Conservation (phyloP, 2,113 vertebrate species). For the Hemicordylus capensis region DNA sequence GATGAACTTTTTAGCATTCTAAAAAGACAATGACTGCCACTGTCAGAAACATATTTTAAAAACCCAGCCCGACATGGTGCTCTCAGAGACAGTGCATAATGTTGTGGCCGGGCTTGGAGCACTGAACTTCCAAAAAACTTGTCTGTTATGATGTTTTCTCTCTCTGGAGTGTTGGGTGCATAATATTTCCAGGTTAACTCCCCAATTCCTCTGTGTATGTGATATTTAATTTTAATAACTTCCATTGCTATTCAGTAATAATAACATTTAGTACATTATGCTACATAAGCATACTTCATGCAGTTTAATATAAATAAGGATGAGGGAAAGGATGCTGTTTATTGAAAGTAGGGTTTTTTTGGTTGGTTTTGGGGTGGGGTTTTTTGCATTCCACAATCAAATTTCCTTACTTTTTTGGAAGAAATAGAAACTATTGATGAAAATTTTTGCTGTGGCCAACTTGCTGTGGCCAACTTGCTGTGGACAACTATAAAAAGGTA, state of each 20-base stretch:
- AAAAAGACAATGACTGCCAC: conserved; percentile 18
- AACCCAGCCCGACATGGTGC: background rate
- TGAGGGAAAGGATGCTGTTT: conserved; percentile 72
- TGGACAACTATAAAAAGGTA: conserved; percentile 68
- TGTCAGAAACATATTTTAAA: conserved; percentile 56
- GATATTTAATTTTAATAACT: conserved; percentile 78
- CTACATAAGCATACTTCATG: conserved; percentile 73
- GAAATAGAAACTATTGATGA: conserved; percentile 60
- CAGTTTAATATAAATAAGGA: conserved; percentile 78
- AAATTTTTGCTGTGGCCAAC: conserved; percentile 67
- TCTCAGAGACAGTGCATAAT: background rate
- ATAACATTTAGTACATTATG: conserved; percentile 72
- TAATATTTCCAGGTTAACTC: conserved; percentile 66
- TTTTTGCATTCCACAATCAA: conserved; percentile 42
- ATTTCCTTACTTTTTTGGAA: conserved; percentile 70
- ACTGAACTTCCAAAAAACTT: conserved; percentile 37
- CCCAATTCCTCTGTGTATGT: conserved; percentile 53
- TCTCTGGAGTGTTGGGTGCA: conserved; percentile 42
- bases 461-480: conserved; percentile 75
- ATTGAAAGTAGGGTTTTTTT: no score
- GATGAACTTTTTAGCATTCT: conserved; percentile 54
- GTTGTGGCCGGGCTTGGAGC: background rate
- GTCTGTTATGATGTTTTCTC: conserved; percentile 26
- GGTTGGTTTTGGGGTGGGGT: no score
- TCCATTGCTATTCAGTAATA: conserved; percentile 65